Base-by-base conservation (phyloP, 2,888 invertebrate species). In the Eupithecia pulchellata region DNA sequence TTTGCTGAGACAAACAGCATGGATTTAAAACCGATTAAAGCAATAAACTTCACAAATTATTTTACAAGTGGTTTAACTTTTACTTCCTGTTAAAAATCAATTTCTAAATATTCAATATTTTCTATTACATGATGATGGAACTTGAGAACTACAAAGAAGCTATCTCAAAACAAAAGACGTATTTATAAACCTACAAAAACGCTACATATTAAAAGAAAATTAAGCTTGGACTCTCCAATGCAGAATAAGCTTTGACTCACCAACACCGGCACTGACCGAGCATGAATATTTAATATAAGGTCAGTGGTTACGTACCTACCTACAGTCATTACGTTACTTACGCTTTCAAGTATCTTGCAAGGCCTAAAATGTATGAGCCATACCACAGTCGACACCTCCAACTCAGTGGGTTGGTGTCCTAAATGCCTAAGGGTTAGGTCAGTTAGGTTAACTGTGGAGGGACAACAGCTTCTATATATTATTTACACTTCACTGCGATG, bases 11-110 rank as follows among this genome's bases (percentile, higher is more conserved):
- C 55, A 27, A 29, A 14, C 27, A 20, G 27, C 27, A 55, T 13
- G 3, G 27, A 27, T 29, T 29, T 0, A 27, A 29, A 57, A 30
- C 34, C 25, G 20, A 62, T 9, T 32, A 52, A 47, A 36, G 55
- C 64, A 69, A 65, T 69, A 69, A 61, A 36, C 36, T 25, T 29
- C 39, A 39, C 11, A 27, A 60, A 47, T 64, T n/a, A 60, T 36
- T 64, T 52, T 47, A 34, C 30, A 57, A 8, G 11, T 52, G 11
- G 57, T 57, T 57, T 57, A 29, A 29, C 17, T 57, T 11, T 20
- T 3, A 52, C 52, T 20, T 52, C 13, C 52, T 13, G 52, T 52
- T 52, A 52, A 25, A 52, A 13, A 13, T 52, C 52, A 20, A 0
- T 20, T 47, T 20, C 6, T 47, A 47, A 52, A 52, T 25, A 20